Conservation (phyloP, 2,888 invertebrate species). For the Scaptomyza flava region DNA sequence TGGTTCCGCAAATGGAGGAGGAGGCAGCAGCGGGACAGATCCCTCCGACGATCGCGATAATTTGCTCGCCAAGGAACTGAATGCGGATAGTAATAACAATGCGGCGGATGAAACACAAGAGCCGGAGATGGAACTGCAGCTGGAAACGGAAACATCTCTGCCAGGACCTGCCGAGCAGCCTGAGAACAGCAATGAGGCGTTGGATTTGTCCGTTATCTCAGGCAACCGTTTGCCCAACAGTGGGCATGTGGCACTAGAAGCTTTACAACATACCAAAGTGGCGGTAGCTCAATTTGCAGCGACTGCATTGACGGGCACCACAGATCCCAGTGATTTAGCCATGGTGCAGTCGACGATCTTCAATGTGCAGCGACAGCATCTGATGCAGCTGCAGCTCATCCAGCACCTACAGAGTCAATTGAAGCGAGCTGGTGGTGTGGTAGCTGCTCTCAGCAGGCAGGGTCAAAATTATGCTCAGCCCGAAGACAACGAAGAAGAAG, state of each 20-base stretch:
- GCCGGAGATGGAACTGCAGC: conserved; percentile 21
- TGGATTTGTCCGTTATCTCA: conserved; percentile 82
- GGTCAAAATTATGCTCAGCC: conserved; percentile 19
- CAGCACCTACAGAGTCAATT: conserved; percentile 96
- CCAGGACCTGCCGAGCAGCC: conserved; percentile 30
- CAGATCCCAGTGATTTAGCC: conserved; percentile 89
- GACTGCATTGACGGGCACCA: conserved; percentile 88
- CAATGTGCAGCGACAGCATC: conserved; percentile 97
- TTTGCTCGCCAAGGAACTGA: conserved; percentile 79
- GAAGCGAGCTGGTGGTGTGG: conserved; percentile 74
- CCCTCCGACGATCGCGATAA: conserved; percentile 40
- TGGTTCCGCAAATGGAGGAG: conserved; percentile 46
- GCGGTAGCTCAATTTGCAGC: conserved; percentile 95
- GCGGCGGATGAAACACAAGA: conserved; percentile 37
- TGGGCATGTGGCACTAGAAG: conserved; percentile 94
- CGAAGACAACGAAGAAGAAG: conserved; percentile 20
- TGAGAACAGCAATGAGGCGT: conserved; percentile 79
- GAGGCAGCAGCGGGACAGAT: conserved; percentile 5
- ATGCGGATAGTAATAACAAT: conserved; percentile 82
- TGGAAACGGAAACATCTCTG: conserved; percentile 22
- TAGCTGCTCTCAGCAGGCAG: conserved; percentile 53
- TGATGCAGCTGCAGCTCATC: conserved; percentile 96
- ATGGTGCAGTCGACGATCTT: conserved; percentile 96
- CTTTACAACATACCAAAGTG: conserved; percentile 93
- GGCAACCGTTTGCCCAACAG: conserved; percentile 79